Evolutionary conservation across 2,113 vertebrate genomes (phyloP), one percentile per base, ranked within the genome.

Genomic region (Tragelaphus buxtoni): DNA sequence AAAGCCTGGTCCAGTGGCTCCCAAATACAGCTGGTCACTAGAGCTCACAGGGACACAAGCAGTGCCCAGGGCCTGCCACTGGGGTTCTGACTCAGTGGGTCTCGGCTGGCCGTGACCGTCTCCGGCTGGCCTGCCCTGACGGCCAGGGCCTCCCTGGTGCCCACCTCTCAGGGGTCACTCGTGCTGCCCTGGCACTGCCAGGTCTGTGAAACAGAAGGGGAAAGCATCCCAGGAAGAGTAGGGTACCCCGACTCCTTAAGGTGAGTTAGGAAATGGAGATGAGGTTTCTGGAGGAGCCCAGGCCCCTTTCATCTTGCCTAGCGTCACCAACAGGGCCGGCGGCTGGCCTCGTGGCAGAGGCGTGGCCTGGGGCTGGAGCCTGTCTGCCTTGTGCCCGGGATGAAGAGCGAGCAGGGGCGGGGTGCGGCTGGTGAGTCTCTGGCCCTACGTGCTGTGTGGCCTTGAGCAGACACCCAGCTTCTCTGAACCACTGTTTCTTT

Each of bases 221-320:
- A 47, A 24, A 51, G 22, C 1, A 0, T 58, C 24, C 49, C 16
- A 39, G 16, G 17, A 7, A 32, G 26, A 51, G 51, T 51, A 32
- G 47, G 56, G 4, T 22, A 18, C 56, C 47, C 82, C 13, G 26
- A 1, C 42, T 7, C 87, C 12, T 28, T 35, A 13, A 14, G 53
- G 2, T 1, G 3, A 63, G 16, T 49, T 16, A 28, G 51, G 45
- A 39, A 80, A 49, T 0, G 0, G 1, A 3, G 20, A 58, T 35
- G 53, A 53, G 8, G 76, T 58, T 72, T 92, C 93, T 14, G 12
- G 39, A 61, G 45, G 1, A 32, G 55, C 17, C 51, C 49, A 26
- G 17, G 45, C 32, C 22, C 26, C 80, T 35, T 28, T 30, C n/a
- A 3, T 28, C 20, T 69, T 6, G 0, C n/a, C 82, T 4, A 45